Base-by-base conservation (phyloP, 2,797 vertebrate genomes). In the Cryptoprocta ferox region DNA sequence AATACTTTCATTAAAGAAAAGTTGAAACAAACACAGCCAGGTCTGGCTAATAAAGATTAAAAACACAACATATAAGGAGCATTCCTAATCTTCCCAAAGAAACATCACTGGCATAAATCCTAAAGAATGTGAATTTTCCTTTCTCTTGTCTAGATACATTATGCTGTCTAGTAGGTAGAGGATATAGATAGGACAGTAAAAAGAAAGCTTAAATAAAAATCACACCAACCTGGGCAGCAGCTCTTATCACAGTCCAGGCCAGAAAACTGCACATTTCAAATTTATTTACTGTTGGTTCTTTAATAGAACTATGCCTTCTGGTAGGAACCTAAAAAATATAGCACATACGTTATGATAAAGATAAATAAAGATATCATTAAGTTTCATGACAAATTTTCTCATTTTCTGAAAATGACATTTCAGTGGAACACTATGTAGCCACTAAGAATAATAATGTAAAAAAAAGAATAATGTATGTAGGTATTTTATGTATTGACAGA, bases 221-320 rank as follows among this genome's bases (percentile, higher is more conserved):
- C 83, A 73, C 26, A 98, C 99, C 94, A 94, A 99, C 99, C 99
- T 99, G 99, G 80, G 98, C 94, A 92, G 99, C 99, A 75, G 99
- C 99, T 98, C 98, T 98, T 91, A 99, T 61, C 94, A 99, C 99
- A 97, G 99, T 98, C 99, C 99, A 99, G 97, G 98, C 98, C 96
- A 98, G 97, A 35, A 98, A 90, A 95, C 81, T 98, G 91, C 96
- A 98, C 50, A 88, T 79, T 92, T 98, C 98, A 80, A 70, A 83
- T 83, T 35, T 88, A 83, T 4, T 76, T 75, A 88, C 21, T 88
- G 61, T 3, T 66, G 97, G 91, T 18, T 97, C 98, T 92, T 82
- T 32, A 91, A 63, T 3, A 88, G 88, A 97, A 89, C 76, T 96
- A 0, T 18, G 45, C 8, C 85, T 94, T 97, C 19, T 97, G 61